phyloP scores from a whole-genome alignment of 2,888 invertebrate species.

The Scaptomyza tumidula region DNA sequence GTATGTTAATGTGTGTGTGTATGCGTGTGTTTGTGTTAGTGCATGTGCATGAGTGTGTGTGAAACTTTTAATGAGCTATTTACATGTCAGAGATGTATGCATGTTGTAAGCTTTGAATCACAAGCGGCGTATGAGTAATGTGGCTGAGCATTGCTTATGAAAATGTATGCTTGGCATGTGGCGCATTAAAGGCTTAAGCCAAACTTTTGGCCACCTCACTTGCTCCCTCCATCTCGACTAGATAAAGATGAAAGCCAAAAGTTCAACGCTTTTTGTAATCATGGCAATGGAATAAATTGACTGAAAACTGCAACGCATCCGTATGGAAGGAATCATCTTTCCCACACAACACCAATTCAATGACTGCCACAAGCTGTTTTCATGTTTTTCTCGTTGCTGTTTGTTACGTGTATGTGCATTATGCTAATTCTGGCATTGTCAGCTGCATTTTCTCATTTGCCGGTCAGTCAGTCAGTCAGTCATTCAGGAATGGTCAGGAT shows the following conservation, averaged over 20 bases:
- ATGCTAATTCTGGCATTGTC: conserved; percentile 49
- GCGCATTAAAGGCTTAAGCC: conserved; percentile 20
- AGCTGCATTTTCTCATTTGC: too few species aligned
- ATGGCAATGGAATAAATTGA: conserved; percentile 30
- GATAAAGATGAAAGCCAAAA: conserved; percentile 7
- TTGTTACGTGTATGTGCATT: conserved; percentile 18
- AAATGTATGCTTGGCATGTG: conserved; percentile 11
- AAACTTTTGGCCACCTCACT: conserved; percentile 7
- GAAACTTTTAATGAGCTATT: conserved; percentile 70
- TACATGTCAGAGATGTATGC: conserved; percentile 30
- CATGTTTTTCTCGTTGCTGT: background rate
- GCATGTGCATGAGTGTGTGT: conserved; percentile 20
- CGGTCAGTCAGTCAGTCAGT: conserved; percentile 21
- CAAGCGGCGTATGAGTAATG: conserved; percentile 48
- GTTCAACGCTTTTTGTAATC: conserved; percentile 19
- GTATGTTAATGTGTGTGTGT: conserved; percentile 1
- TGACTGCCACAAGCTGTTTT: conserved; percentile 26
- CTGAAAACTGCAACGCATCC: conserved; percentile 24
- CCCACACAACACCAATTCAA: conserved; percentile 18
- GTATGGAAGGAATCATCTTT: conserved; percentile 13
- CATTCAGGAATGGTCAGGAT: conserved; percentile 19
- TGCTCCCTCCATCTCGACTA: background rate
- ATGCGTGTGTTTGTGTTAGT: conserved; percentile 17
- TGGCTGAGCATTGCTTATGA: conserved; percentile 15
- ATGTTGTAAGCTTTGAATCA: conserved; percentile 14